Evolutionary conservation across 2,797 vertebrate genomes (phyloP).

Genomic region (Spinus pinus): DNA sequence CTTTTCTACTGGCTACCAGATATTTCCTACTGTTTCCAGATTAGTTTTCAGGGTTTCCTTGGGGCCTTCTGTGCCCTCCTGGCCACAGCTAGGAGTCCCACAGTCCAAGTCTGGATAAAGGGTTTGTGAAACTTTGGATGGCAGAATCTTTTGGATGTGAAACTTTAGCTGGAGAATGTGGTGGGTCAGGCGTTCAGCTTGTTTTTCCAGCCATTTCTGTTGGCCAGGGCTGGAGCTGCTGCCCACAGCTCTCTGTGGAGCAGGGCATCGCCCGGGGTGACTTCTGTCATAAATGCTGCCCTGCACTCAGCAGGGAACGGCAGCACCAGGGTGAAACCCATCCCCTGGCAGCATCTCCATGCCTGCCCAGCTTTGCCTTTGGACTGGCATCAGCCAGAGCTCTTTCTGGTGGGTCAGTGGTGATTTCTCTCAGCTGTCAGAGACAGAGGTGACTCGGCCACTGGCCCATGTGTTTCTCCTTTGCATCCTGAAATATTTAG

Average conservation of each 20-base stretch:
- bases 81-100: accelerated
- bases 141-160: too few species aligned
- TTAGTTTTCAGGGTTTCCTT: not conserved
- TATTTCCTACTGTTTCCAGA: not conserved
- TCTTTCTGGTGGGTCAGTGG: not conserved
- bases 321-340: not conserved
- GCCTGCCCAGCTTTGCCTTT: not conserved
- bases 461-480: not conserved
- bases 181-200: not conserved
- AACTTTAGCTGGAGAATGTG: not conserved
- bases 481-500: not conserved
- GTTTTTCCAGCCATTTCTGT: not conserved
- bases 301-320: not conserved
- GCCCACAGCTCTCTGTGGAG: not conserved
- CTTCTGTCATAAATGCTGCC: not conserved
- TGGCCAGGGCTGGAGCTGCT: not conserved
- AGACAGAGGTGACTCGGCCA: not conserved
- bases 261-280: not conserved
- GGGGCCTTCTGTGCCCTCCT: not conserved
- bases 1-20: not conserved
- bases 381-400: not conserved
- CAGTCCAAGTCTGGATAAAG: not conserved
- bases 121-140: not conserved
- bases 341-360: not conserved
- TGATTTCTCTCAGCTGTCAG: not conserved